Base-by-base conservation (phyloP, 2,113 vertebrate genomes). In the Mormyrus iriodes region DNA sequence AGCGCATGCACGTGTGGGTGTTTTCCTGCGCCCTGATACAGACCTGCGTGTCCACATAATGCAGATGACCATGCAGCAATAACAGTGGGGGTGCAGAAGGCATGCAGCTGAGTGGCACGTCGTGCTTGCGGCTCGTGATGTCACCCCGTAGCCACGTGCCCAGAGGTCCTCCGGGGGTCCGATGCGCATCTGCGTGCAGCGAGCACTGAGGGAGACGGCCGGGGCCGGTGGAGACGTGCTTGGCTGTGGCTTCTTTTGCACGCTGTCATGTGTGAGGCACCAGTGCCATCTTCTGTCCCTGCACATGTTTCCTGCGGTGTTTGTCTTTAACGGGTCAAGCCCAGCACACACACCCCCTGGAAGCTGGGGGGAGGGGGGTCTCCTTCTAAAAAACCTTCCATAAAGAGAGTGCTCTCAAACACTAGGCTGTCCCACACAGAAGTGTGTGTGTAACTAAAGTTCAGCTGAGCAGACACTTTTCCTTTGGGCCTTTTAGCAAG, bases 261-360 rank as follows among this genome's bases (percentile, higher is more conserved):
- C 31, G 88, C 90, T 90, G 89, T 27, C 90, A 90, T 88, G 91
- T 88, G 88, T 84, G 90, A 92, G 86, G 79, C 91, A 91, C 89
- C 91, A 92, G 90, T 92, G 92, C 91, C 91, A 92, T 89, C 92
- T 91, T 93, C 91, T 92, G 92, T 91, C 89, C 51, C 27, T 1
- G 76, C 85, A 69, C 69, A 88, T 89, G 90, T 92, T 89, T 89
- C 65, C 51, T 86, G 86, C 52, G 27, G 35, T 17, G 15, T 79
- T 89, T 58, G 87, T 65, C 85, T 85, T 88, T 88, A 76, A 49
- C 42, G 46, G 48, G 31, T 31, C 3, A 8, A 86, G 51, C 15
- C 17, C 73, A 17, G 73, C 73, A 17, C 31, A 39, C 31, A 39
- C 58, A 27, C 69, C 31, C 69, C 69, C 1, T 0, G 24, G 46